phyloP scores from a whole-genome alignment of 2,888 invertebrate species.

The Anoncus sp. region DNA sequence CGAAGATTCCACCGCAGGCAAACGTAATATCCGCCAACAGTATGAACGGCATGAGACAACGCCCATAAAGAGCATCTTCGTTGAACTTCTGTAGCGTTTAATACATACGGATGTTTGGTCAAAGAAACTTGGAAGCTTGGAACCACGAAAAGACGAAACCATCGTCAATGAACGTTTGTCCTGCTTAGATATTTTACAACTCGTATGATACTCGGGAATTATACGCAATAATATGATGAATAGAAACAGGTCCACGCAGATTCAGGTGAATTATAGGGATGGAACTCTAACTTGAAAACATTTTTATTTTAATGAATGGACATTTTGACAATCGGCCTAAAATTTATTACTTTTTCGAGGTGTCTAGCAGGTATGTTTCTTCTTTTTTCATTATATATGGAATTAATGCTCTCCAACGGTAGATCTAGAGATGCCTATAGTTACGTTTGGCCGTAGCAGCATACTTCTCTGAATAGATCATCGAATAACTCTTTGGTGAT shows the following conservation, averaged over 20 bases:
- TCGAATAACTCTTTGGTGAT: slow-evolving; percentile 33
- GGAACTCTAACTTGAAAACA: background rate
- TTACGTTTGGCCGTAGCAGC: too few species aligned
- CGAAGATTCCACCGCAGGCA: slow-evolving; percentile 70
- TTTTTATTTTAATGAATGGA: slow-evolving; percentile 13
- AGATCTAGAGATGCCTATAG: slow-evolving; percentile 50
- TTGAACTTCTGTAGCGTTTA: background rate
- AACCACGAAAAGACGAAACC: slow-evolving; percentile 23
- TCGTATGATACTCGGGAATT: slow-evolving; percentile 16
- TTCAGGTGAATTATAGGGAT: slow-evolving; percentile 14
- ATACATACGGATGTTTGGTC: background rate
- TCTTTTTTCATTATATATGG: slow-evolving; percentile 10
- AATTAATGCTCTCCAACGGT: background rate
- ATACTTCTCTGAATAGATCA: slow-evolving; percentile 21
- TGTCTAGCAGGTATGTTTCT: background rate
- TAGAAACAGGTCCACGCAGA: slow-evolving; percentile 3
- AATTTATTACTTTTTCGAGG: slow-evolving; percentile 41
- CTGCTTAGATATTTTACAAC: slow-evolving; percentile 10
- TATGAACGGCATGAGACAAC: slow-evolving; percentile 39
- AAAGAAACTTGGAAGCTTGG: slow-evolving; percentile 1
- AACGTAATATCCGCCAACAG: slow-evolving; percentile 69
- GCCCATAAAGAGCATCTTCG: slow-evolving; percentile 4
- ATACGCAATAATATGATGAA: slow-evolving; percentile 28
- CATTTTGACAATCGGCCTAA: slow-evolving; percentile 32
- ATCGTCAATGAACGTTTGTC: slow-evolving; percentile 29